Evolutionary conservation across 2,797 vertebrate species (phyloP).

Genomic region (Tragopan temminckii): DNA sequence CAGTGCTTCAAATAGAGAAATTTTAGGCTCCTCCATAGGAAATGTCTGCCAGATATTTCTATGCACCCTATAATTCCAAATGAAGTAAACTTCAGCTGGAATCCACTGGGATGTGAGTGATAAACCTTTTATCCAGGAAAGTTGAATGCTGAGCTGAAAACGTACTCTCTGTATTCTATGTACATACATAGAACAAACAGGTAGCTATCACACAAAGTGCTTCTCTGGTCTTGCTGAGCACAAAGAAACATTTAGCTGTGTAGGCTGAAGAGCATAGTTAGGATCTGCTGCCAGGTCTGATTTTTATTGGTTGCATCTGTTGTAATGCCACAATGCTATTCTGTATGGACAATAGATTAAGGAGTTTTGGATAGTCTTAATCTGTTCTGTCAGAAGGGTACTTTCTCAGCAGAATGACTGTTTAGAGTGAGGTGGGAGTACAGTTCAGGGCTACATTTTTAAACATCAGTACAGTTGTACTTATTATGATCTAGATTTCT

Average conservation of each 20-base stretch:
- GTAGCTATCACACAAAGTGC: fast-evolving
- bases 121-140: neutral
- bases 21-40: neutral
- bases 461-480: neutral
- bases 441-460: slow-evolving; percentile 54
- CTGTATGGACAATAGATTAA: slow-evolving; percentile 35
- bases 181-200: neutral
- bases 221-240: neutral
- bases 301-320: neutral
- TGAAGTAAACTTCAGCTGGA: neutral
- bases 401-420: slow-evolving; percentile 28
- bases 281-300: neutral
- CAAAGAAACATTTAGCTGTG: neutral
- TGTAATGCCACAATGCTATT: neutral
- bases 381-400: slow-evolving; percentile 47
- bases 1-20: neutral
- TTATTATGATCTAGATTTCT: slow-evolving; percentile 57
- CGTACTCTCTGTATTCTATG: fast-evolving
- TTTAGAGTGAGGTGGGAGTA: slow-evolving; percentile 42
- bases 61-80: neutral
- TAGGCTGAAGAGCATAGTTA: neutral
- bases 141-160: neutral
- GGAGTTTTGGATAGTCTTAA: slow-evolving; percentile 47
- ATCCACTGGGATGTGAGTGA: neutral
- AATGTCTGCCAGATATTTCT: neutral